Base-by-base conservation (phyloP, 2,797 vertebrate species). In the Mionectes olivaceus region DNA sequence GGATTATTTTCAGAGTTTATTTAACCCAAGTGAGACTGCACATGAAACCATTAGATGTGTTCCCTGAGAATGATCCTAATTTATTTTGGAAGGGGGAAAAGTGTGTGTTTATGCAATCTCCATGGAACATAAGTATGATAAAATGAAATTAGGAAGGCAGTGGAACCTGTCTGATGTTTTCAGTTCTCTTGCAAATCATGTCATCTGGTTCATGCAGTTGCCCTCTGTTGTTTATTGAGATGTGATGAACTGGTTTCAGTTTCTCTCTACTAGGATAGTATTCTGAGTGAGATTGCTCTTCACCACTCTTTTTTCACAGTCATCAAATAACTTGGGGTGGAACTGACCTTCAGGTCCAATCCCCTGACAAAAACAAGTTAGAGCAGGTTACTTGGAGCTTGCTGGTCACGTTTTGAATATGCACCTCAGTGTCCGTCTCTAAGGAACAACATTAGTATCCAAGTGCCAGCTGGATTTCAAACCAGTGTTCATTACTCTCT, bases 201-300 rank as follows among this genome's bases (percentile, higher is more conserved):
- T 27, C 7, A 43, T 10, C 35, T 39, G 27, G 9, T 55, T 73
- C 59, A 27, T 33, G 24, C 30, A 65, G n/a, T 14, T 74, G 25
- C 22, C 27, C 27, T 57, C 43, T 12, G 1, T 17, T 84, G 22
- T 69, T 78, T 30, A 33, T 24, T 0, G 0, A 60, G 21, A 27
- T 47, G 19, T 17, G 9, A 83, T 18, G 8, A 71, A 21, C 33
- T 37, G 33, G 27, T 28, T 68, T 43, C 59, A 27, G 46, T 64
- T 60, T 80, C 76, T 67, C 44, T 56, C 19, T 22, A 32, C 64
- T 41, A 17, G 18, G 37, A 55, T 14, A 46, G 15, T 8, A 32
- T 35, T 69, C 33, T 44, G 27, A 73, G 19, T 46, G 46, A 73
- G n/a, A 77, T 35, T 78, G 19, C 39, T 47, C 47, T 49, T 85